Evolutionary conservation across 2,113 vertebrate genomes (phyloP).

Genomic region (Ovis aries): ARS-UI_Ramb_v3.0 NC_056055.1:210361501-210362000

Average conservation of each 20-base stretch:
- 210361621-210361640: not conserved
- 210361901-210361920: not conserved
- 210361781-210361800: not conserved
- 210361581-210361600: not conserved
- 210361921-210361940: not conserved
- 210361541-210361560: not conserved
- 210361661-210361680: not conserved
- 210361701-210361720: not conserved
- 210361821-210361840: not conserved
- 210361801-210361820: not conserved
- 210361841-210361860: not conserved
- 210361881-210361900: not conserved
- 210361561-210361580: not conserved
- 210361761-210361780: not conserved
- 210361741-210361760: not conserved
- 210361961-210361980: not conserved
- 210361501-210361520: not conserved
- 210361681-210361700: constrained; percentile 14
- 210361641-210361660: constrained; percentile 19
- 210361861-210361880: not conserved
- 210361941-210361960: not conserved
- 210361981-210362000: not conserved
- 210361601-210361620: not conserved
- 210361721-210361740: not conserved
- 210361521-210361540: not conserved